These are phyloP conservation scores for Volucella zonaria DNA, from an alignment of 2,888 invertebrate species.

Conservation along the genomic window DNA sequence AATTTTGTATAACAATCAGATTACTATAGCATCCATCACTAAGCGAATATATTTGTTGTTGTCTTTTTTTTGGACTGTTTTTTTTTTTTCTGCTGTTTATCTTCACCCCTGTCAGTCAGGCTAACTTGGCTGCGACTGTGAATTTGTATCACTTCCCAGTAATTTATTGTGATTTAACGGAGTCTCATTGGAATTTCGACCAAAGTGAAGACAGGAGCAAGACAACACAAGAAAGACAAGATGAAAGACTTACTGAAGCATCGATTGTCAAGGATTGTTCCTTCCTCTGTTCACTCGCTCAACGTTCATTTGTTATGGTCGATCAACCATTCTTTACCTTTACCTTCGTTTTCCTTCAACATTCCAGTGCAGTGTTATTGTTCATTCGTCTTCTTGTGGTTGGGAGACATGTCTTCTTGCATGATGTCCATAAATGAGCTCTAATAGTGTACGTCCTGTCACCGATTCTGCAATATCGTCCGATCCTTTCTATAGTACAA, in stretches of 20 bases:
- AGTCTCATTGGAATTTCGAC: constrained; percentile 73
- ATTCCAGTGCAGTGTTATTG: constrained; percentile 74
- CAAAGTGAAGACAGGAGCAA: constrained; percentile 73
- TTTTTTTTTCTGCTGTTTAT: constrained; percentile 49
- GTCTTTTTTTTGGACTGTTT: constrained; percentile 8
- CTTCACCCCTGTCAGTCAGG: constrained; percentile 65
- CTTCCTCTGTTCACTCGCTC: constrained; percentile 71
- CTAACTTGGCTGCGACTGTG: constrained; percentile 57
- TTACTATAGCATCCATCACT: constrained; percentile 40
- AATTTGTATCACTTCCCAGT: constrained; percentile 73
- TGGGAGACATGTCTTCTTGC: constrained; percentile 74
- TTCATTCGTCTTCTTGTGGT: constrained; percentile 73
- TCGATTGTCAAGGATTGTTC: constrained; percentile 74
- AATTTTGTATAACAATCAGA: constrained; percentile 5
- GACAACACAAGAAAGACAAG: constrained; percentile 42
- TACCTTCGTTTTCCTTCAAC: constrained; percentile 54
- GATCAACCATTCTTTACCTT: constrained; percentile 70
- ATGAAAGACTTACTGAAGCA: constrained; percentile 73
- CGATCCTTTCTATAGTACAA: constrained; percentile 29
- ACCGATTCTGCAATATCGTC: constrained; percentile 72
- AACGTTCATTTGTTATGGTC: constrained; percentile 74
- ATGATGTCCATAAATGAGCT: constrained; percentile 74
- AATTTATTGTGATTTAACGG: constrained; percentile 74
- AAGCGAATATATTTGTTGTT: constrained; percentile 10
- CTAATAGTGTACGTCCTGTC: constrained; percentile 74